A percentile compares a stretch with the other conserved stretches of the same genome.
Conservation (phyloP, 2,113 vertebrate genomes). For the Campylomormyrus numenius region DNA sequence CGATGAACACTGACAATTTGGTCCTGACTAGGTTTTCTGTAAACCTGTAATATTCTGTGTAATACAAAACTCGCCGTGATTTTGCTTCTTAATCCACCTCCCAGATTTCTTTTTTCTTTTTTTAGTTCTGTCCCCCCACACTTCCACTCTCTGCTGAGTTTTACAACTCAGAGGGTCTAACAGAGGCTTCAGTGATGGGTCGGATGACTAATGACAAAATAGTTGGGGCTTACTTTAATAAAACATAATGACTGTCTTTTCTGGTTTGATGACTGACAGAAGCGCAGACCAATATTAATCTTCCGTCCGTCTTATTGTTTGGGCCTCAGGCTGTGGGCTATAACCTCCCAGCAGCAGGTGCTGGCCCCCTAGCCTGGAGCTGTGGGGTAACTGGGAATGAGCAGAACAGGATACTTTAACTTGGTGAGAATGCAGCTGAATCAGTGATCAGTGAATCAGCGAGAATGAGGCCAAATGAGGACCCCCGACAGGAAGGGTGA, state of each 20-base stretch:
- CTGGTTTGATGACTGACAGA: slow-evolving; percentile 14
- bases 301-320: not conserved
- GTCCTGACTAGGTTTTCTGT: not conserved
- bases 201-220: slow-evolving; percentile 22
- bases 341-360: not conserved
- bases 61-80: not conserved
- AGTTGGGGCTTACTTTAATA: not conserved
- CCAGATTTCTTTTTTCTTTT: not conserved
- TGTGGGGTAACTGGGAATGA: not conserved
- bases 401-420: not conserved
- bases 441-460: not conserved
- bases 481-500: not conserved
- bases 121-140: not conserved
- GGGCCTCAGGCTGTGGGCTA: not conserved
- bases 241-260: slow-evolving; percentile 16
- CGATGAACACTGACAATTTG: not conserved
- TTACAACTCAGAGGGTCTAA: not conserved
- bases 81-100: not conserved
- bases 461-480: not conserved
- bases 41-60: not conserved
- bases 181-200: slow-evolving; percentile 5
- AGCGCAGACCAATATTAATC: slow-evolving; percentile 11
- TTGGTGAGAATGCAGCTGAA: not conserved
- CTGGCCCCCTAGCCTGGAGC: not conserved
- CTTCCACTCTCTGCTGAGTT: not conserved